These are phyloP conservation scores for Heliothis subflexa DNA, from an alignment of 1,140 invertebrate species.

Conservation along the genomic window DNA sequence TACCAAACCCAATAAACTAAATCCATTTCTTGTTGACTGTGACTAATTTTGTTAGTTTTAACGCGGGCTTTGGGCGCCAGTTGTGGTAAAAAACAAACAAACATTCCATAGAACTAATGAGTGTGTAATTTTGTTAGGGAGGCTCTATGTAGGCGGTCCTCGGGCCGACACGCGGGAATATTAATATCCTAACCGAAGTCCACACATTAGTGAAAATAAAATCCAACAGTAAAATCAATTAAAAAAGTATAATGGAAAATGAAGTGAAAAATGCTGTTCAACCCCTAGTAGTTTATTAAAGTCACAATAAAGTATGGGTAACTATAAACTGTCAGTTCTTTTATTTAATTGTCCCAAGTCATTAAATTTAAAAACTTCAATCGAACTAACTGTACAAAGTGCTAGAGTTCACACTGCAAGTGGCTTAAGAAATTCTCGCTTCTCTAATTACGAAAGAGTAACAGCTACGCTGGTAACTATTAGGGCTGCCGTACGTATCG, in stretches of 20 bases:
- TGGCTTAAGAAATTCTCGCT: not conserved
- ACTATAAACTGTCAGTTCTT: not conserved
- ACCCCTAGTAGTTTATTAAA: not conserved
- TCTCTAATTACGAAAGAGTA: slow-evolving; percentile 14
- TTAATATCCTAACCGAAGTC: slow-evolving; percentile 57
- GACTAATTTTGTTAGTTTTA: slow-evolving; percentile 82
- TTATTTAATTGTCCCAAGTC: too few relatives aligned
- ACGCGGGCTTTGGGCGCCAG: slow-evolving; percentile 69
- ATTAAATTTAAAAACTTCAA: too few relatives aligned
- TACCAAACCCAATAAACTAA: slow-evolving; percentile 68
- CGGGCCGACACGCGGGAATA: slow-evolving; percentile 51
- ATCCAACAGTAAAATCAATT: slow-evolving; percentile 21
- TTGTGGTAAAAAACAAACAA: slow-evolving; percentile 78
- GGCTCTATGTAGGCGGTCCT: slow-evolving; percentile 75
- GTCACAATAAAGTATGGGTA: not conserved
- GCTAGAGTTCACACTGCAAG: not conserved
- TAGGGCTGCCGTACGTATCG: not conserved
- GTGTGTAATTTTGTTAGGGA: slow-evolving; percentile 80
- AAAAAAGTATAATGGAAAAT: slow-evolving; percentile 12
- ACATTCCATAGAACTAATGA: slow-evolving; percentile 81
- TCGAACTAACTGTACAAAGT: not conserved
- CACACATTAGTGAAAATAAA: slow-evolving; percentile 40
- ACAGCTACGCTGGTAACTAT: not conserved
- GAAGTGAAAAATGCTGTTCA: not conserved
- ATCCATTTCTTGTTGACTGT: slow-evolving; percentile 71